Evolutionary conservation across 2,888 invertebrate species (phyloP), one percentile per base, ranked within the genome.

Genomic region (Andrena minutula): DNA sequence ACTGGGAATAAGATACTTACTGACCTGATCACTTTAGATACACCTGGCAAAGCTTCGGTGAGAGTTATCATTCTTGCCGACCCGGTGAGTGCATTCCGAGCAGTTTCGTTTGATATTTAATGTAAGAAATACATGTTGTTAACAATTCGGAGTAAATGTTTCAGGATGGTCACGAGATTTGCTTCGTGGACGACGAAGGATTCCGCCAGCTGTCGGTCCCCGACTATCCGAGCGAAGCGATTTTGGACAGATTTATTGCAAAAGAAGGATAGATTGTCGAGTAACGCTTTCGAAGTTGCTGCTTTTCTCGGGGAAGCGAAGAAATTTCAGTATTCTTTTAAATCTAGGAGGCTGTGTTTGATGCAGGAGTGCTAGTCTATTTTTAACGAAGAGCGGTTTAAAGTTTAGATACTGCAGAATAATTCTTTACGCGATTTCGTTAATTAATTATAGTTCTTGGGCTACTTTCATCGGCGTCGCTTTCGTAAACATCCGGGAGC

Each of bases 21-120:
- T 0, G 98, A 98, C 0, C 95, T 99, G 26, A 96, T 98, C 73
- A 97, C 97, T n/a, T 94, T 99, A 84, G 98, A 98, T 91, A 99
- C 99, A 0, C 99, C 99, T 0, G 99, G 98, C 63, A 99, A 99
- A 94, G 99, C 99, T 0, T 98, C 98, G 0, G 99, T 99, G 0
- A 95, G 98, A 84, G 99, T 99, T 47, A 97, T 99, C 76, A 99
- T 99, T 90, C 95, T 99, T 2, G 98, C 98, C 1, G 99, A 99
- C 95, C 99, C 99, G 0, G 96, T 96, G 93, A 94, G 94, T 91
- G 35, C 2, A 61, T 93, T 91, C 64, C 12, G 4, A 58, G 10
- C 28, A 26, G 30, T 61, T 12, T 41, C 28, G 20, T 26, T 66
- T n/a, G 28, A 56, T 20, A 28, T 74, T 51, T 32, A 58, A 23